A percentile compares a stretch with the other conserved stretches of the same genome.
Conservation (phyloP, 2,888 invertebrate genomes). For the Chesias legatella region DNA sequence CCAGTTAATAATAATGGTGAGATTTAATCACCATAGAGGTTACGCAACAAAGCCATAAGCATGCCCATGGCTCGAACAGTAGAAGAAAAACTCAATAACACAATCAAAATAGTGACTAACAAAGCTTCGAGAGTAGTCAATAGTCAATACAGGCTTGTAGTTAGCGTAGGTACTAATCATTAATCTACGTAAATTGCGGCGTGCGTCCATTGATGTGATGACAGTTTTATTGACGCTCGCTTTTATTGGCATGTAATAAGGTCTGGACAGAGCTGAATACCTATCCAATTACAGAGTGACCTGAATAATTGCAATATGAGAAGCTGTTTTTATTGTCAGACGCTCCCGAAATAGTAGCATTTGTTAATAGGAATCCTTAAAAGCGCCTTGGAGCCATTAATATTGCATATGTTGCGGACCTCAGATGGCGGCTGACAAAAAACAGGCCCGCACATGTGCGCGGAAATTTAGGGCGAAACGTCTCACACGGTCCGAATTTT, state of each 20-base stretch:
- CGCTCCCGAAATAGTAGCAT: conserved; percentile 15
- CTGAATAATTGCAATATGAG: conserved; percentile 9
- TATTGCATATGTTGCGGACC: conserved; percentile 69
- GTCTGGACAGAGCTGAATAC: conserved; percentile 16
- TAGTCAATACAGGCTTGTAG: conserved; percentile 53
- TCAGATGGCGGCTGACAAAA: conserved; percentile 70
- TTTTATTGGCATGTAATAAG: conserved; percentile 21
- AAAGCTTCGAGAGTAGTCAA: conserved; percentile 54
- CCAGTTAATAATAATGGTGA: conserved; percentile 80
- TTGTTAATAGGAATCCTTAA: conserved; percentile 43
- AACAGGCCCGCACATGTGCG: conserved; percentile 66
- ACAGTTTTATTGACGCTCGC: conserved; percentile 24
- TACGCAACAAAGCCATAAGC: conserved; percentile 74
- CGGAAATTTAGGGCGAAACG: conserved; percentile 52
- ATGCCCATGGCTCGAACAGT: conserved; percentile 58
- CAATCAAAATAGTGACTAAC: conserved; percentile 67
- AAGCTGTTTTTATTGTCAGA: conserved; percentile 3
- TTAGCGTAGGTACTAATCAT: conserved; percentile 52
- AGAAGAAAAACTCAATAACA: conserved; percentile 56
- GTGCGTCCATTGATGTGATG: conserved; percentile 23
- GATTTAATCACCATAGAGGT: conserved; percentile 79
- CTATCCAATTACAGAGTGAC: conserved; percentile 19
- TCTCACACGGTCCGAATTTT: conserved; percentile 39
- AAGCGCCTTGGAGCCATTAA: conserved; percentile 43
- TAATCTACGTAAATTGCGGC: conserved; percentile 38